Conservation (phyloP, 2,888 invertebrate species). For the Camptogramma bilineatum region DNA sequence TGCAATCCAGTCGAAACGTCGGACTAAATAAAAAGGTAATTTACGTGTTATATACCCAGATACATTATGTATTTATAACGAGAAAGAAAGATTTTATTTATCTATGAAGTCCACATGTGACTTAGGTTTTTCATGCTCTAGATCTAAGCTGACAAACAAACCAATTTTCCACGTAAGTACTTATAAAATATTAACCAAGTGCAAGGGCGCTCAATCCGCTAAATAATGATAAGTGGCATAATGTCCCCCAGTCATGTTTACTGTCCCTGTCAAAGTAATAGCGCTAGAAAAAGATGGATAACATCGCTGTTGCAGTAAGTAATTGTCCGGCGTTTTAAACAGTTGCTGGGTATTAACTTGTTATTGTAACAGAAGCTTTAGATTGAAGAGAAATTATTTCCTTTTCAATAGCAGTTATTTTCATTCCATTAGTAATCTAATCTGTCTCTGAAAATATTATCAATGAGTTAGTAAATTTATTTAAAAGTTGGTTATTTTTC, state of each 20-base stretch:
- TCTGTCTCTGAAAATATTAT: no score
- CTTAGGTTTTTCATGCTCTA: background rate
- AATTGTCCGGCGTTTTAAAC: background rate
- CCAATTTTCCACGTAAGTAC: conserved; percentile 37
- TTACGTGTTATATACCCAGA: no score
- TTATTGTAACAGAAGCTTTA: background rate
- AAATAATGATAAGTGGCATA: conserved; percentile 67
- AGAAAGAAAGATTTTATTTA: no score
- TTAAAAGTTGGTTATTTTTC: no score
- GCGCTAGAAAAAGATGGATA: conserved; percentile 53
- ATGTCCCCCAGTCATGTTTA: conserved; percentile 41
- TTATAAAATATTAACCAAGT: conserved; percentile 55
- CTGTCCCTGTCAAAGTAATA: conserved; percentile 49
- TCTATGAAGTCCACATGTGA: background rate
- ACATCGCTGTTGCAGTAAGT: conserved; percentile 34
- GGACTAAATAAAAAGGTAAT: no score
- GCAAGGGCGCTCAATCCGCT: conserved; percentile 66
- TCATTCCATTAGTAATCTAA: no score
- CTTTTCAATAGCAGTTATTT: no score
- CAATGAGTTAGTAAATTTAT: no score
- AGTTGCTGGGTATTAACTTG: background rate
- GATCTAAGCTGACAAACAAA: conserved; percentile 34
- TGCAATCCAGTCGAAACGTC: no score
- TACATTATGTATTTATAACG: no score
- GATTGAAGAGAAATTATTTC: no score